phyloP scores from a whole-genome alignment of 2,113 vertebrate genomes.

The Neolamprologus variostigma region DNA sequence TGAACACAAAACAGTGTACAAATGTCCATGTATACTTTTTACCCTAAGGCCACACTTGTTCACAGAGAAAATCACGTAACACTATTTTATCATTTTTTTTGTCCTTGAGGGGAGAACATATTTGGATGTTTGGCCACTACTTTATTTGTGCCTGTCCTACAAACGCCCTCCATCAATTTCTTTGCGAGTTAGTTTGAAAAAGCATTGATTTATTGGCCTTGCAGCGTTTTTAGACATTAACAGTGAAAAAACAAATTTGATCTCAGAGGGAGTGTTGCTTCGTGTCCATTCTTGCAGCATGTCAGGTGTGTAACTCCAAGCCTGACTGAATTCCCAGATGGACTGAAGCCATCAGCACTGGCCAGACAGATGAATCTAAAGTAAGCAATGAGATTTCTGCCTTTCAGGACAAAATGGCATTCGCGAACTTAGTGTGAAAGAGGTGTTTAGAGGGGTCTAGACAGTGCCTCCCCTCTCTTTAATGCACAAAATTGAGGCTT shows the following conservation, averaged over 20 bases:
- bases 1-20: neutral
- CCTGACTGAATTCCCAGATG: slow-evolving; percentile 51
- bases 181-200: slow-evolving; percentile 8
- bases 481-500: slow-evolving; percentile 18
- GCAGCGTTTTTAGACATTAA: slow-evolving; percentile 43
- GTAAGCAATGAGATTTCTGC: slow-evolving; percentile 45
- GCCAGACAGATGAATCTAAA: slow-evolving; percentile 46
- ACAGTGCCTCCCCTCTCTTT: slow-evolving; percentile 16
- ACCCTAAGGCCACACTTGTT: slow-evolving; percentile 41
- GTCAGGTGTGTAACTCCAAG: slow-evolving; percentile 56
- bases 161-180: slow-evolving; percentile 42
- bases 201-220: slow-evolving; percentile 44
- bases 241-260: slow-evolving; percentile 43
- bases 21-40: slow-evolving; percentile 27
- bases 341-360: slow-evolving; percentile 45
- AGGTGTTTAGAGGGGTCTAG: slow-evolving; percentile 21
- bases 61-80: slow-evolving; percentile 27
- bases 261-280: slow-evolving; percentile 26
- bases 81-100: neutral
- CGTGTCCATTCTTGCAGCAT: slow-evolving; percentile 40
- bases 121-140: slow-evolving; percentile 45
- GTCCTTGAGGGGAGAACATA: slow-evolving; percentile 37
- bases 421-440: slow-evolving; percentile 35
- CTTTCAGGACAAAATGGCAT: slow-evolving; percentile 24
- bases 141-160: slow-evolving; percentile 48